phyloP scores from a whole-genome alignment of 2,113 vertebrate genomes.

The Pseudorasbora parva region DNA sequence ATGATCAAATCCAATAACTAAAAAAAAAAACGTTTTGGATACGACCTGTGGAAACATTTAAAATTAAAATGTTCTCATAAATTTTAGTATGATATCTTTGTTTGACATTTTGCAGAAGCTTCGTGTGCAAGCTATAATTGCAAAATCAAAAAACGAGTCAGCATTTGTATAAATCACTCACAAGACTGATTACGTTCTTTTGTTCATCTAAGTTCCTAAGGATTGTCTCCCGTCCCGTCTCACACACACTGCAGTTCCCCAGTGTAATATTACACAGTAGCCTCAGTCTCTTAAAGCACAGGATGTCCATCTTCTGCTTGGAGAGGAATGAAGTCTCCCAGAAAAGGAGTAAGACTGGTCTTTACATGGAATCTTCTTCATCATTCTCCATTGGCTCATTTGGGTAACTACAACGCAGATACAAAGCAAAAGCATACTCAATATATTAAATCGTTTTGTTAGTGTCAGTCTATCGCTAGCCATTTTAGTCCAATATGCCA shows the following conservation, averaged over 20 bases:
- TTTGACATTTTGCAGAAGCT: neutral
- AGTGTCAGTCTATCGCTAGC: neutral
- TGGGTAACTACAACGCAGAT: neutral
- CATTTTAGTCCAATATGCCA: neutral
- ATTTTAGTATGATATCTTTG: neutral
- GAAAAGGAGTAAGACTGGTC: too few relatives aligned
- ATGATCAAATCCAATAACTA: neutral
- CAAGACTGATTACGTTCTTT: neutral
- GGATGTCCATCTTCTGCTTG: neutral
- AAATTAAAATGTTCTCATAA: too few relatives aligned
- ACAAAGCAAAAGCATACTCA: neutral
- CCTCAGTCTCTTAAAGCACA: neutral
- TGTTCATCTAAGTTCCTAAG: neutral
- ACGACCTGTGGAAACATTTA: neutral
- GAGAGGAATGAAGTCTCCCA: neutral
- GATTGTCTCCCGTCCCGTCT: constrained; percentile 6
- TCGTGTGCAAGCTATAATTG: neutral
- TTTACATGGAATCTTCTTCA: constrained; percentile 19
- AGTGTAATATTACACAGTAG: neutral
- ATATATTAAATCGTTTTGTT: neutral
- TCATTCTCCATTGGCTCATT: constrained; percentile 50
- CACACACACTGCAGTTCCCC: neutral
- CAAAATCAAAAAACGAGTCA: neutral
- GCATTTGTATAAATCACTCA: neutral
- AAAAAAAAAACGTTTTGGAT: neutral